phyloP scores from a whole-genome alignment of 2,113 vertebrate genomes.

The Trogon melanurus region DNA sequence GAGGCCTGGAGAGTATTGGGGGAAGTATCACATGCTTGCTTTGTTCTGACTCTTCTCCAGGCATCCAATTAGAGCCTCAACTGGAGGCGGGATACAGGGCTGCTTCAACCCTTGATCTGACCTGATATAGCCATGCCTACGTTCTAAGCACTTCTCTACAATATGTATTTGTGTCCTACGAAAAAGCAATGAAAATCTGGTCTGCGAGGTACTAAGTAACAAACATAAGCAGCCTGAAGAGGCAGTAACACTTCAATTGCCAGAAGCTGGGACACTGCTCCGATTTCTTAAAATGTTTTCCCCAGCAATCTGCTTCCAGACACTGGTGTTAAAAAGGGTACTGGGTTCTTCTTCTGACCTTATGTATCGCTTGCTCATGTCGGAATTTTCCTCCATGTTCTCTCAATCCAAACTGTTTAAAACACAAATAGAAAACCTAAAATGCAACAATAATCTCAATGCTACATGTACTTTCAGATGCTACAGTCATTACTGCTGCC shows the following conservation, averaged over 20 bases:
- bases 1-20: not conserved
- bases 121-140: not conserved
- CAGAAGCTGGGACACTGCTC: not conserved
- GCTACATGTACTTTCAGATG: not conserved
- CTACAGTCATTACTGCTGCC: not conserved
- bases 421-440: not conserved
- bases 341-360: not conserved
- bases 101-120: not conserved
- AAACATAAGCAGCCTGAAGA: not conserved
- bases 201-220: not conserved
- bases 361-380: not conserved
- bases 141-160: not conserved
- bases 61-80: not conserved
- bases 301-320: not conserved
- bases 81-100: not conserved
- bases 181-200: not conserved
- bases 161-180: rapidly evolving
- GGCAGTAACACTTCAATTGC: not conserved
- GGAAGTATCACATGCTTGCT: not conserved
- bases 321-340: not conserved
- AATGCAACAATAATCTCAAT: not conserved
- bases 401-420: not conserved
- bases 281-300: not conserved
- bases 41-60: not conserved
- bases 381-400: not conserved